Percentiles rank a stretch among this genome's conserved stretches.
Conservation (phyloP, 1,140 invertebrate species). For the Caenorhabditis inopinata region DNA sequence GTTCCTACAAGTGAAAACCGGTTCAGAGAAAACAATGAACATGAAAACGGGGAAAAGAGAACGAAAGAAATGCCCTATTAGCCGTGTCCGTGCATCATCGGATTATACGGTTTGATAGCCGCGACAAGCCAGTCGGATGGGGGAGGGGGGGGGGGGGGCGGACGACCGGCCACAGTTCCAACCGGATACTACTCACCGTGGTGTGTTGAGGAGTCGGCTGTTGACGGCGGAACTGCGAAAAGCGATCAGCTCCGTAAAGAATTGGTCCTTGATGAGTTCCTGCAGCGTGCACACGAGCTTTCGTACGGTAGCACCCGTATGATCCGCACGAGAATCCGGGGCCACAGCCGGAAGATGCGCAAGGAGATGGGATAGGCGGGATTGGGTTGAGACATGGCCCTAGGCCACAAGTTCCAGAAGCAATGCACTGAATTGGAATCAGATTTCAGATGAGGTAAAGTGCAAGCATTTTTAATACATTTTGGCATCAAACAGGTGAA, state of each 20-base stretch:
- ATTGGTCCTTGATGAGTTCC: constrained; percentile 33
- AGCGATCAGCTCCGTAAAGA: constrained; percentile 43
- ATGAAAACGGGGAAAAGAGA: neutral
- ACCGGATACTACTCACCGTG: constrained; percentile 10
- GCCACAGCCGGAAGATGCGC: constrained; percentile 35
- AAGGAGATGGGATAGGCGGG: constrained; percentile 37
- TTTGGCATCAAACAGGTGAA: no score
- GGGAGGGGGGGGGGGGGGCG: no score
- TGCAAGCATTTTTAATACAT: no score
- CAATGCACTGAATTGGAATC: constrained; percentile 36
- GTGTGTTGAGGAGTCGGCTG: constrained; percentile 19
- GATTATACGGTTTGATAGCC: constrained; percentile 31
- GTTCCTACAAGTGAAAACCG: constrained; percentile 49
- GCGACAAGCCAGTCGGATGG: neutral
- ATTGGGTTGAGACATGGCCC: constrained; percentile 40
- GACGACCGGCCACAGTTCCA: neutral
- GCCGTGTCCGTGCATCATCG: constrained; percentile 27
- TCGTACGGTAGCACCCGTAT: constrained; percentile 45
- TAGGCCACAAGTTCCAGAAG: constrained; percentile 46
- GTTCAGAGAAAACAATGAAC: neutral
- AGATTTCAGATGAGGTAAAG: neutral
- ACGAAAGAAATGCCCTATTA: neutral
- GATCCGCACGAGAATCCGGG: constrained; percentile 47
- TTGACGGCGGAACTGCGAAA: constrained; percentile 39
- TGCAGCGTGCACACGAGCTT: constrained; percentile 40